These are phyloP conservation scores for Hemicrepidius hirtus DNA, from an alignment of 2,888 invertebrate genomes.

Conservation along the genomic window DNA sequence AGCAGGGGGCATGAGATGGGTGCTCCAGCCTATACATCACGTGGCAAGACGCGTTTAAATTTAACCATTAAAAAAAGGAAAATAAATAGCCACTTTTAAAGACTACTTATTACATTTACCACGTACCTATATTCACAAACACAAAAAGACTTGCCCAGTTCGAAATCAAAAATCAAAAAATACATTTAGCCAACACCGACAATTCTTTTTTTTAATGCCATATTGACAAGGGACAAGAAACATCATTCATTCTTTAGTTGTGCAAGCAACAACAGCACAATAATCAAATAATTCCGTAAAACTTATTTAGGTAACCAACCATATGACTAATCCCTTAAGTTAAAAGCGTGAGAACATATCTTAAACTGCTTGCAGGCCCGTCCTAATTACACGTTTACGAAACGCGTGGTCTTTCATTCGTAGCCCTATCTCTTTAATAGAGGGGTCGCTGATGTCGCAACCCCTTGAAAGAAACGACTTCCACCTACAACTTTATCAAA, in stretches of 20 bases:
- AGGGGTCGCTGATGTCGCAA: slow-evolving; percentile 17
- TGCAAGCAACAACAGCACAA: slow-evolving; percentile 8
- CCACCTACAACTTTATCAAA: slow-evolving; percentile 46
- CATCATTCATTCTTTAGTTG: too few species aligned
- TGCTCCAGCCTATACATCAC: slow-evolving; percentile 50
- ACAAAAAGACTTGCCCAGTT: too few species aligned
- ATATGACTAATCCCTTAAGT: slow-evolving; percentile 52
- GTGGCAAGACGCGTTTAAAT: slow-evolving; percentile 36
- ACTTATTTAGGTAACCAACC: slow-evolving; percentile 45
- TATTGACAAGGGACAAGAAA: too few species aligned
- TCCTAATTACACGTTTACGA: slow-evolving; percentile 69
- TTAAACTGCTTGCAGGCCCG: slow-evolving; percentile 67
- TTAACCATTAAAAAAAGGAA: slow-evolving; percentile 24
- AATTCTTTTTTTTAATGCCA: too few species aligned
- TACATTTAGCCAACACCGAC: too few species aligned
- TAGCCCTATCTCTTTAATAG: slow-evolving; percentile 42
- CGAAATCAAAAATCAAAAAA: too few species aligned
- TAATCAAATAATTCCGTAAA: slow-evolving; percentile 33
- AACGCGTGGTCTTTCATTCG: slow-evolving; percentile 64
- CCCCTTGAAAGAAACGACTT: slow-evolving; percentile 9
- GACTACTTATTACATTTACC: slow-evolving; percentile 1
- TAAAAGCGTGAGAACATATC: slow-evolving; percentile 69
- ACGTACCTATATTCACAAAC: not conserved
- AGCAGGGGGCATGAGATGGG: slow-evolving; percentile 50
- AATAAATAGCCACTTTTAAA: slow-evolving; percentile 21